Evolutionary conservation across 2,113 vertebrate species (phyloP), one percentile per base, ranked within the genome.

Genomic region (Siphamia tubifer): DNA sequence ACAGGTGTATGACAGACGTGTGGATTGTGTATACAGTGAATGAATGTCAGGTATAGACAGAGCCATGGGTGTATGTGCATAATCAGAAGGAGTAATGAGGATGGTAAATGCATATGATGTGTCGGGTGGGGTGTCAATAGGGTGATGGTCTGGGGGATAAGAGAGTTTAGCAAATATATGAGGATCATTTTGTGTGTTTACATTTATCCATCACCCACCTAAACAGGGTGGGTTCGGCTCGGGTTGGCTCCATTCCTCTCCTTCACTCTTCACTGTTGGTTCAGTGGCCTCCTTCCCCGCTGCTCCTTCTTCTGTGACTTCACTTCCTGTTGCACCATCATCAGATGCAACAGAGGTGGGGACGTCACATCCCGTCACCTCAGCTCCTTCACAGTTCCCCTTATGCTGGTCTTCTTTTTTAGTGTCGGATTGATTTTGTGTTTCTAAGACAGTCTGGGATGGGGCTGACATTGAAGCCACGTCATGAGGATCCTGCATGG

Each of bases 161-260:
- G n/a, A n/a, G n/a, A n/a, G n/a, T n/a, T n/a, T n/a, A n/a, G n/a
- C n/a, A n/a, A n/a, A n/a, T n/a, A n/a, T n/a, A n/a, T n/a, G n/a
- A n/a, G n/a, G n/a, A n/a, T n/a, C n/a, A n/a, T n/a, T 15, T 4
- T 6, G 7, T 36, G 32, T 25, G 8, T 19, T 15, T 25, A 28
- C n/a, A n/a, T n/a, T 4, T 31, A 21, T 16, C 28, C 20, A 20
- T 5, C 17, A 61, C 61, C 23, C 27, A 91, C 91, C 90, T 3
- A 92, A 70, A 34, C 90, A 93, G 10, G 91, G 90, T 0, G 75
- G 83, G 70, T 91, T 91, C 1, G 83, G 71, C 36, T 91, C 92
- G 0, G 86, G 81, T 70, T 92, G 91, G 15, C 72, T 88, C 93
- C 92, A 94, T 28, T 93, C 93, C 35, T 94, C 92, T 16, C 51